Evolutionary conservation across 2,113 vertebrate genomes (phyloP), one percentile per base, ranked within the genome.

Genomic region (Neolamprologus brichardi): DNA sequence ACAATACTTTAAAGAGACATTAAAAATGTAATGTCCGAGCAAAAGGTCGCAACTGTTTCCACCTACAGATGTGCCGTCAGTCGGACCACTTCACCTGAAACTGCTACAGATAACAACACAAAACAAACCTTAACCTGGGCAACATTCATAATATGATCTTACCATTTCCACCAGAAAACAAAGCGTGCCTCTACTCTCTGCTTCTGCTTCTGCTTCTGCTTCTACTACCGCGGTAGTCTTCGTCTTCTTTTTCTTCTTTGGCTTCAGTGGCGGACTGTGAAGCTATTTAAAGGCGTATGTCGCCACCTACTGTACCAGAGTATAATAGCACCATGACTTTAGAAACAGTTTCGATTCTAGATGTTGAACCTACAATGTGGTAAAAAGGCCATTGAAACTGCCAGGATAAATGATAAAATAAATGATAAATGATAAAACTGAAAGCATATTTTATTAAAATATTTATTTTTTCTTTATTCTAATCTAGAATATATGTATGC

Each of bases 151-250:
- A 41, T 41, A 41, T 6, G 2, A 6, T 1, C 70, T 46, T 1
- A 75, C 70, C 70, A 6, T 46, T 28, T 46, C 23, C 1, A 28
- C 15, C 4, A 64, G 10, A 37, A 64, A 37, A 5, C 60, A 12
- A n/a, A 64, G 10, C 32, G 10, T 2, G 30, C 17, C 4, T 34
- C 28, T 4, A 1, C 32, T 3, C 5, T 7, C 4, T 5, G 1
- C 11, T 1, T 10, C 15, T 11, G 0, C 28, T 0, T 3, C 9
- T 4, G 1, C 32, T 1, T 10, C 15, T 11, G 0, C 28, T 0
- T 3, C 9, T 4, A 1, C 32, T 37, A 2, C 62, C 4, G 6
- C 11, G 0, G 3, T 8, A 8, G 0, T 1, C 62, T 37, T 37
- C 17, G 4, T 0, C 32, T 13, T 39, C 37, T 17, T 72, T 30